Evolutionary conservation across 1,140 invertebrate species (phyloP).

Genomic region (Sitobion miscanthi): DNA sequence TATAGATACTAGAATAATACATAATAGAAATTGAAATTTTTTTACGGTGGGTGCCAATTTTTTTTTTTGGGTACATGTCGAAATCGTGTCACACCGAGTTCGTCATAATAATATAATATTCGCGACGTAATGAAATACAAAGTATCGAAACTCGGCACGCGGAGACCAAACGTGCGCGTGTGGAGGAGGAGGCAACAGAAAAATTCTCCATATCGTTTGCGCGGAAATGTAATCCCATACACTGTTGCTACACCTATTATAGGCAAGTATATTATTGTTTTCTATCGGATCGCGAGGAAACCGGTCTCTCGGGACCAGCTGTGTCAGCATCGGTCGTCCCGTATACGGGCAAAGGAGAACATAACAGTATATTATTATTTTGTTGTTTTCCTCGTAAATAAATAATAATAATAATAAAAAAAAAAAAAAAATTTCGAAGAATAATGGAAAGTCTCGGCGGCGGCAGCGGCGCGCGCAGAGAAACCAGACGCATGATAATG

Average conservation of each 20-base stretch:
- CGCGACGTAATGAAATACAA: not conserved
- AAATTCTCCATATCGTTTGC: not conserved
- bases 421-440: not conserved
- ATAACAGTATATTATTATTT: conserved; percentile 44
- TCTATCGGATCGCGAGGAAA: not conserved
- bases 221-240: not conserved
- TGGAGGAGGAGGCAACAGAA: not conserved
- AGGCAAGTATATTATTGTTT: conserved; percentile 11
- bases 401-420: not conserved
- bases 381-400: conserved; percentile 41
- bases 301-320: conserved; percentile 40
- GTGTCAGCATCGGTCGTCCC: not conserved
- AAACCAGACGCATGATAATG: not conserved
- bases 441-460: conserved; percentile 42
- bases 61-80: not conserved
- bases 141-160: not conserved
- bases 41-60: not conserved
- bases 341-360: not conserved
- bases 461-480: not conserved
- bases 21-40: not conserved
- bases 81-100: not conserved
- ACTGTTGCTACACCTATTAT: not conserved
- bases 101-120: not conserved
- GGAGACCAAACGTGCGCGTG: not conserved
- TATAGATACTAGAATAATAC: not conserved